Evolutionary conservation across 2,797 vertebrate genomes (phyloP), one percentile per base, ranked within the genome.

Genomic region (Schizopygopsis malacanthus): DNA sequence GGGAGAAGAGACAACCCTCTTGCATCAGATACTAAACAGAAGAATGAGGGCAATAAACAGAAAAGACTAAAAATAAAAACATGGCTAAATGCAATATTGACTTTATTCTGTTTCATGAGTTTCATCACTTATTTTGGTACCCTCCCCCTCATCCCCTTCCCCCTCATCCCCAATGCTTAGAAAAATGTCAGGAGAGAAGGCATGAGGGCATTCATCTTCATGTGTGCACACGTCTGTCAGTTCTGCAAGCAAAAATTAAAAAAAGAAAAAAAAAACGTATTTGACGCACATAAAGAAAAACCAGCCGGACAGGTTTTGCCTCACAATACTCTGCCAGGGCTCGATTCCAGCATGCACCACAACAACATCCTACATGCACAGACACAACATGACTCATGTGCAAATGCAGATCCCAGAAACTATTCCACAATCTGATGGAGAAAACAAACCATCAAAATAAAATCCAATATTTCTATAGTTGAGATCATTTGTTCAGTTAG

Each of bases 331-430:
- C 39, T 45, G 78, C 69, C 52, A 80, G 37, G 67, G 52, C 83
- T 45, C 12, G 52, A 67, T 54, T 79, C 56, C 72, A 75, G 69
- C 33, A 28, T 78, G 75, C 73, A 79, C 33, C 70, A 85, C 41
- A 88, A 86, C 65, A 71, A 86, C 41, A 82, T 52, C 67, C 63
- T 33, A 85, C 61, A 52, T 47, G 33, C 70, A 87, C 45, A 84
- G 65, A 81, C 25, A 52, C 54, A 73, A 69, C 37, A 80, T 43
- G 79, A 76, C 45, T 81, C 25, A 79, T 59, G 15, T 43, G 39
- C 41, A 50, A 20, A 67, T 0, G 3, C 78, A 69, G 33, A 79
- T 47, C 45, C 52, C 25, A 45, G 20, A 61, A 61, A 25, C 54
- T 85, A 52, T 28, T 78, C 22, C 15, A 85, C 83, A 22, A 18